phyloP scores from a whole-genome alignment of 1,140 invertebrate genomes.

The Ips typographus region DNA sequence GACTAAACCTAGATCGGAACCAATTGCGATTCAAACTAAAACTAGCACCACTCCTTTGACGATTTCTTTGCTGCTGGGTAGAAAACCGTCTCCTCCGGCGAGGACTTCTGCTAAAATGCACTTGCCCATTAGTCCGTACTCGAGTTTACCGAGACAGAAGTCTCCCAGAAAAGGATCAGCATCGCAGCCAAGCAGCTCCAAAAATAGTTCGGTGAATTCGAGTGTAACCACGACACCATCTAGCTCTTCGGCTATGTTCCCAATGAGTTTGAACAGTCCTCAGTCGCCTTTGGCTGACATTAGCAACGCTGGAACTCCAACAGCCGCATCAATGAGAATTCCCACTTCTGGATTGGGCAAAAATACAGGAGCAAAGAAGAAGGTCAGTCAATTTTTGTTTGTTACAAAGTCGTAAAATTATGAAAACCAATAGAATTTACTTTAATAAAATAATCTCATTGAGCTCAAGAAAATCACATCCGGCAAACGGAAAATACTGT shows the following conservation, averaged over 20 bases:
- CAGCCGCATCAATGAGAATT: constrained; percentile 39
- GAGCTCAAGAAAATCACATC: no score
- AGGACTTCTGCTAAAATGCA: constrained; percentile 53
- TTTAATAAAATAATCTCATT: no score
- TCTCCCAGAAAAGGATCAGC: constrained; percentile 17
- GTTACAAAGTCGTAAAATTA: no score
- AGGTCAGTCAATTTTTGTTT: not conserved
- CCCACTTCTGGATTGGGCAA: constrained; percentile 42
- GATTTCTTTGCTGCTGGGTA: constrained; percentile 27
- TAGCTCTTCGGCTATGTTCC: constrained; percentile 61
- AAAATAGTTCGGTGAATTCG: constrained; percentile 50
- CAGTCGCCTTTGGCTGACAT: constrained; percentile 55
- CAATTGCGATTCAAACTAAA: constrained; percentile 59
- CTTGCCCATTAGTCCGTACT: constrained; percentile 46
- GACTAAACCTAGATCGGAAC: constrained; percentile 59
- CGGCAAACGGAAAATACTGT: no score
- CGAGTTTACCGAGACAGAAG: constrained; percentile 49
- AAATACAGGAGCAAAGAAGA: constrained; percentile 9
- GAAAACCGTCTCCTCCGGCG: constrained; percentile 51
- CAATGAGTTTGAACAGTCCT: constrained; percentile 62
- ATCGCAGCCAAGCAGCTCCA: constrained; percentile 44
- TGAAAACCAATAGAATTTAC: no score
- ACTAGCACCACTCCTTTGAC: constrained; percentile 32
- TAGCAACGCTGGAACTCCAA: constrained; percentile 45
- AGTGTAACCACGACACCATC: constrained; percentile 56